These are phyloP conservation scores for Pheosia gnoma DNA, from an alignment of 2,888 invertebrate genomes.

Conservation along the genomic window DNA sequence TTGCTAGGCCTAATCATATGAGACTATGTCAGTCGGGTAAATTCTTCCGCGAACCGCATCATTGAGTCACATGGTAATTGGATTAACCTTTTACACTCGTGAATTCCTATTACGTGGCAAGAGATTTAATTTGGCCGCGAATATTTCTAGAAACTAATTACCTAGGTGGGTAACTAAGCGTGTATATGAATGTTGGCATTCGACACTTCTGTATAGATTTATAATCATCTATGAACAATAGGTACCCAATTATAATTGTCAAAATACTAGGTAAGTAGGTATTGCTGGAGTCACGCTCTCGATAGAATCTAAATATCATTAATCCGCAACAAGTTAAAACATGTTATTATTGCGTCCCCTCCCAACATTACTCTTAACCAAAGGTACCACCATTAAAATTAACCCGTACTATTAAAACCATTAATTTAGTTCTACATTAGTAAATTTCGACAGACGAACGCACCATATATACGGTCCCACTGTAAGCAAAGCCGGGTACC, in stretches of 20 bases:
- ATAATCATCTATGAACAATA: background rate
- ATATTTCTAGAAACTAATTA: slow-evolving; percentile 24
- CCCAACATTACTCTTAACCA: too few relatives aligned
- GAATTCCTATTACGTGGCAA: slow-evolving; percentile 34
- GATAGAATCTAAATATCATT: too few relatives aligned
- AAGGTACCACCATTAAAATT: too few relatives aligned
- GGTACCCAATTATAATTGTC: too few relatives aligned
- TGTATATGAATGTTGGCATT: background rate
- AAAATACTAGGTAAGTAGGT: background rate
- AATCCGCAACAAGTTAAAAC: too few relatives aligned
- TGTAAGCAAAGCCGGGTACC: too few relatives aligned
- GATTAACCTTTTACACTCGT: slow-evolving; percentile 43
- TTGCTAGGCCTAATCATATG: slow-evolving; percentile 48
- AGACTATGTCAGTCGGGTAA: slow-evolving; percentile 29
- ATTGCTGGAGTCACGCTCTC: too few relatives aligned
- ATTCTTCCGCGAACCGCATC: slow-evolving; percentile 68
- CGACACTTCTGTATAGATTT: background rate
- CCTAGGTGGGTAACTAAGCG: background rate
- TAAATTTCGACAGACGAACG: too few relatives aligned
- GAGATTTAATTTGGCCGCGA: slow-evolving; percentile 19
- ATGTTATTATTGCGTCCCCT: too few relatives aligned
- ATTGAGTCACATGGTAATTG: slow-evolving; percentile 67
- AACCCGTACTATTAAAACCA: too few relatives aligned
- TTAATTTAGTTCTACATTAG: too few relatives aligned
- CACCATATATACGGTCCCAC: too few relatives aligned